Base-by-base conservation (phyloP, 2,888 invertebrate genomes). In the Lucinisca nassula region DNA sequence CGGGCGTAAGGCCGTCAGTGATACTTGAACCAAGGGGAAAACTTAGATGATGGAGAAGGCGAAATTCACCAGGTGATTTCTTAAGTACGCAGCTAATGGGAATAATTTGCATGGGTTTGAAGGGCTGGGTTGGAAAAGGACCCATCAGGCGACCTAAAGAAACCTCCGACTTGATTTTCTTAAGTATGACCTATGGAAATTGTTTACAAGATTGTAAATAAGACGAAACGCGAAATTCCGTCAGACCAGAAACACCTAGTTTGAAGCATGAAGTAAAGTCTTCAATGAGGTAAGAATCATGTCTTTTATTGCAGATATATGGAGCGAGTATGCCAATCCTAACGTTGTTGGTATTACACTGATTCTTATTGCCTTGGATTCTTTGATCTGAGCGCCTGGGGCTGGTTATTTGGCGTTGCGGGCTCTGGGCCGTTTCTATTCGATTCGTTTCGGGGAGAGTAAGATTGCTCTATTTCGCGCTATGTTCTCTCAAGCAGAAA, bases 21-120 rank as follows among this genome's bases (percentile, higher is more conserved):
- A 51, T 51, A 21, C 51, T 51, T 6, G 51, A 51, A 51, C 51
- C 51, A 14, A 24, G 30, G 81, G 81, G 45, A 61, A n/a, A 74
- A 32, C 81, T 81, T n/a, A 81, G 35, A 55, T 81, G 81, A 32
- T 81, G 81, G 17, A 81, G 75, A 17, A 81, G 32, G 1, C 81
- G n/a, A 35, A 61, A 75, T 14, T 81, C 61, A 2, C 81, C 61
- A 38, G 81, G 75, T 0, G 49, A 27, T 67, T 81, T 81, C 30
- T 81, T 81, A 1, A 74, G 80, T 8, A 80, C 58, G 27, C 72
- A 27, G 10, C 80, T 74, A 35, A 79, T 37, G 0, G 21, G 49
- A 8, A 32, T 67, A 67, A 67, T 67, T 17, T 67, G 67, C 4
- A 67, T 35, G 35, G 49, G 76, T 24, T 49, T 35, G 49, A 84